A percentile compares a stretch with the other conserved stretches of the same genome.
Evolutionary conservation across 2,113 vertebrate species (phyloP).

Genomic region (Chamaetylas fuelleborni): DNA sequence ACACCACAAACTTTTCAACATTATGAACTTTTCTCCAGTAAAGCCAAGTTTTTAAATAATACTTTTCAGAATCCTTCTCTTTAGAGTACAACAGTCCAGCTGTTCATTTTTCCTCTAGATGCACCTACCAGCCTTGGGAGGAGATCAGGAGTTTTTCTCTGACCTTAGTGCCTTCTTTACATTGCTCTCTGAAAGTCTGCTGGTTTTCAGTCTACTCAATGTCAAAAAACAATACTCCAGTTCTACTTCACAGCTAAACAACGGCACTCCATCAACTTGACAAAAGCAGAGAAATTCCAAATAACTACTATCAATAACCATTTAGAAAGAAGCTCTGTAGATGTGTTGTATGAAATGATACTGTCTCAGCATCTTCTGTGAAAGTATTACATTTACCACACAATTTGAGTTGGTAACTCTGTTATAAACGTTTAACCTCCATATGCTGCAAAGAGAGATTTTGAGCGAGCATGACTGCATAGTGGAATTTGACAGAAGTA

Average conservation of each 20-base stretch:
- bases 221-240: not conserved
- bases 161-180: not conserved
- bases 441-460: not conserved
- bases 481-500: not conserved
- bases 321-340: not conserved
- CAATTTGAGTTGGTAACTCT: not conserved
- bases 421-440: not conserved
- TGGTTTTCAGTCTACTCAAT: not conserved
- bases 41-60: not conserved
- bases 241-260: not conserved
- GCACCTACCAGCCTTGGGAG: not conserved
- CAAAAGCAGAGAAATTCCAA: not conserved
- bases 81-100: not conserved
- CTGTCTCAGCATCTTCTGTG: not conserved
- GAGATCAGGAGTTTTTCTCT: not conserved
- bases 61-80: not conserved
- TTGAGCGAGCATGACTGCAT: not conserved
- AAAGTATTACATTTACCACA: not conserved
- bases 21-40: accelerated
- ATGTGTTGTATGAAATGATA: not conserved
- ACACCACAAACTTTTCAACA: not conserved
- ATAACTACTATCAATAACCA: not conserved
- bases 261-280: not conserved
- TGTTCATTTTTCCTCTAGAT: not conserved
- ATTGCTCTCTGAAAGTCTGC: not conserved